phyloP scores from a whole-genome alignment of 2,113 vertebrate species.

The Xiphias gladius region DNA sequence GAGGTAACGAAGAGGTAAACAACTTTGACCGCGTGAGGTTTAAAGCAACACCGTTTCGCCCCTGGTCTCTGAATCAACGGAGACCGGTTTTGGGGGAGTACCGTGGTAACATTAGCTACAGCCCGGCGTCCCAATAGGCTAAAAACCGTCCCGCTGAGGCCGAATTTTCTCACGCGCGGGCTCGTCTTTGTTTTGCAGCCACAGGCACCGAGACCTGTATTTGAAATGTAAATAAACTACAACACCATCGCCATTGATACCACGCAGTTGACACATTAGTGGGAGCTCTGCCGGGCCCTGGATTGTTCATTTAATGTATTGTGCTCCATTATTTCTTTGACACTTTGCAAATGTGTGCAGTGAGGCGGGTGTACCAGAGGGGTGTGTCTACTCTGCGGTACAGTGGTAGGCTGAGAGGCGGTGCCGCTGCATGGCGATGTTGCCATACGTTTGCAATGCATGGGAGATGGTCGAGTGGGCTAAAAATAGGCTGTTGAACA shows the following conservation, averaged over 20 bases:
- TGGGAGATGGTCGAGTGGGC: conserved; percentile 24
- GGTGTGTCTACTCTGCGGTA: conserved; percentile 83
- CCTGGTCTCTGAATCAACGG: conserved; percentile 46
- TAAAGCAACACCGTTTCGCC: conserved; percentile 77
- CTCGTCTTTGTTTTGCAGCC: conserved; percentile 61
- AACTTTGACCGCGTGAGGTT: conserved; percentile 87
- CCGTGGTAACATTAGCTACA: not conserved
- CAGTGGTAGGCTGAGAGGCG: conserved; percentile 74
- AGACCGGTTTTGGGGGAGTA: conserved; percentile 31
- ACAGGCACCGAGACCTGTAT: not conserved
- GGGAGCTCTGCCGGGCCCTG: rapidly evolving
- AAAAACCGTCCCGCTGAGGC: not conserved
- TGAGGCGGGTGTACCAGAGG: conserved; percentile 69
- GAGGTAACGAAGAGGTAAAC: conserved; percentile 87
- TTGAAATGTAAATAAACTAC: not conserved
- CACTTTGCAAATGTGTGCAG: conserved; percentile 65
- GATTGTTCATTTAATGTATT: not conserved
- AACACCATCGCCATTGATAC: not conserved
- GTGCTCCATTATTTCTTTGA: conserved; percentile 42
- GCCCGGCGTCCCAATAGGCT: not conserved
- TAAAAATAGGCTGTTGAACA: conserved; percentile 35
- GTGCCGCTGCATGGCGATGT: conserved; percentile 65
- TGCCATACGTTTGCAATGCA: conserved; percentile 63
- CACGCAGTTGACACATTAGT: not conserved
- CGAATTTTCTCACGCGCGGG: not conserved